These are phyloP conservation scores for Gryllus bimaculatus DNA, from an alignment of 1,140 invertebrate genomes.

Conservation along the genomic window DNA sequence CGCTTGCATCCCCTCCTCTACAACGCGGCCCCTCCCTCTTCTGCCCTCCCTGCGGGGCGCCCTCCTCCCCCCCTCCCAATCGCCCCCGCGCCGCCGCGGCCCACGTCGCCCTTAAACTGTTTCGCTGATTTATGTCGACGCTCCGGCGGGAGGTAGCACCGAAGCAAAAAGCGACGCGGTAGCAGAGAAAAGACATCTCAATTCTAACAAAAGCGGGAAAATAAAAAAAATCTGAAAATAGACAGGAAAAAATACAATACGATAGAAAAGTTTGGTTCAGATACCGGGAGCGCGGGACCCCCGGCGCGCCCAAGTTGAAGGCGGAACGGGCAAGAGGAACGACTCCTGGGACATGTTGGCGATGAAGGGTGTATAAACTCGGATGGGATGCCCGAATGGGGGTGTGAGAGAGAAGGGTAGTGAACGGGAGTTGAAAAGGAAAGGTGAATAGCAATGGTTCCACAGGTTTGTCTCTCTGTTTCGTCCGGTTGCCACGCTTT, in stretches of 20 bases:
- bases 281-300: background rate
- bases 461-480: too few relatives aligned
- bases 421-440: too few relatives aligned
- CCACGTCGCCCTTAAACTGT: background rate
- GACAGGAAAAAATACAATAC: background rate
- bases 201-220: background rate
- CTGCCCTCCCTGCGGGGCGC: too few relatives aligned
- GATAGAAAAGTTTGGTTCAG: background rate
- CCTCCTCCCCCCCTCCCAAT: too few relatives aligned
- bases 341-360: background rate
- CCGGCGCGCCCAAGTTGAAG: background rate
- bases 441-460: too few relatives aligned
- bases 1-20: too few relatives aligned
- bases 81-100: too few relatives aligned
- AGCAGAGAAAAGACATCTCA: background rate
- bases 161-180: background rate
- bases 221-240: background rate
- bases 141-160: background rate
- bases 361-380: background rate
- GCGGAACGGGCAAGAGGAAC: background rate
- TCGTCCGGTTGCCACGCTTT: too few relatives aligned
- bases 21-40: too few relatives aligned
- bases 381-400: too few relatives aligned
- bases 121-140: background rate
- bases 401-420: too few relatives aligned